Evolutionary conservation across 2,888 invertebrate species (phyloP).

Genomic region (Rhagonycha lutea): DNA sequence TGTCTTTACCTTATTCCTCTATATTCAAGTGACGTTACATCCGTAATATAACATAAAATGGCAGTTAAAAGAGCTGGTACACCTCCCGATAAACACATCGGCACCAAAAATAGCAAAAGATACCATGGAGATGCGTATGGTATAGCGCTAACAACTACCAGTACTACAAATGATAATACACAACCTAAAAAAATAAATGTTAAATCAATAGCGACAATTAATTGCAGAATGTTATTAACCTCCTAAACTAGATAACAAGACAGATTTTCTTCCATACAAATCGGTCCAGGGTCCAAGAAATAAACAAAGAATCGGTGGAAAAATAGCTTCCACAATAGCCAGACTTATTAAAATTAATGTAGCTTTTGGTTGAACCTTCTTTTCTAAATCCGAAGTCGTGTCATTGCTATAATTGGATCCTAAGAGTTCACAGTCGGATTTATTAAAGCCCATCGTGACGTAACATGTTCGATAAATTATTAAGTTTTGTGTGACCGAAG

Average conservation of each 20-base stretch:
- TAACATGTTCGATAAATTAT: conserved; percentile 72
- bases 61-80: conserved; percentile 65
- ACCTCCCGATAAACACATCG: conserved; percentile 65
- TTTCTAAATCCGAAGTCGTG: conserved; percentile 57
- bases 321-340: conserved; percentile 66
- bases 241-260: conserved; percentile 63
- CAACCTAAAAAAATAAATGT: conserved; percentile 5
- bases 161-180: conserved; percentile 2
- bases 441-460: conserved; percentile 60
- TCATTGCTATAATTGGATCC: conserved; percentile 60
- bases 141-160: conserved; percentile 11
- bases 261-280: conserved; percentile 73
- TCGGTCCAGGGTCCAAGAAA: conserved; percentile 85
- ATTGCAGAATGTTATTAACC: conserved; percentile 53
- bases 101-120: conserved; percentile 61
- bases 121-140: conserved; percentile 47
- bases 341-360: conserved; percentile 66
- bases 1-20: conserved; percentile 63
- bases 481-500: conserved; percentile 67
- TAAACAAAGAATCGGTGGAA: conserved; percentile 70
- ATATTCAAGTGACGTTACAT: conserved; percentile 64
- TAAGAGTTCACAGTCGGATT: conserved; percentile 64
- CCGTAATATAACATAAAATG: conserved; percentile 60
- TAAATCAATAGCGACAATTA: neutral
- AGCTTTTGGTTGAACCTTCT: conserved; percentile 67